phyloP scores from a whole-genome alignment of 2,888 invertebrate species.

The Netelia melanura region DNA sequence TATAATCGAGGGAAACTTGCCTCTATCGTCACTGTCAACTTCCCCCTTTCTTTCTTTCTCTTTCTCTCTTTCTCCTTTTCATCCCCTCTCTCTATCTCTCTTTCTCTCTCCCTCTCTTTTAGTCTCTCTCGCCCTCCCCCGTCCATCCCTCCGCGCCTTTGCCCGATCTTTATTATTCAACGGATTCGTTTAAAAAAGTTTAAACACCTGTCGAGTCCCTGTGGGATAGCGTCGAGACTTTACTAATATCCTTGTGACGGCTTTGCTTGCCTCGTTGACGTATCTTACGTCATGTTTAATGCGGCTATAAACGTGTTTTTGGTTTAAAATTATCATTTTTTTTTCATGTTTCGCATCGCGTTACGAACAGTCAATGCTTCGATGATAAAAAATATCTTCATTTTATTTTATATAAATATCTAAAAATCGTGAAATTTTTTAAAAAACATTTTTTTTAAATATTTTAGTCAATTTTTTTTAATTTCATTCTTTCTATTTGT shows the following conservation, averaged over 20 bases:
- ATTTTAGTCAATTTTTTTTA: neutral
- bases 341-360: too few relatives aligned
- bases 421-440: too few relatives aligned
- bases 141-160: constrained; percentile 24
- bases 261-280: neutral
- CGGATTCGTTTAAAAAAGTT: constrained; percentile 82
- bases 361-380: too few relatives aligned
- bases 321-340: neutral
- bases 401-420: too few relatives aligned
- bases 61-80: constrained; percentile 61
- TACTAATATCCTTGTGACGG: constrained; percentile 33
- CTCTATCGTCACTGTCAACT: constrained; percentile 82
- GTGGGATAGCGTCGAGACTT: constrained; percentile 53
- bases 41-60: constrained; percentile 49
- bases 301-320: neutral
- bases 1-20: constrained; percentile 82
- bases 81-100: neutral
- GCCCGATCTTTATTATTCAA: constrained; percentile 80
- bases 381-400: too few relatives aligned
- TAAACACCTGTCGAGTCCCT: constrained; percentile 77
- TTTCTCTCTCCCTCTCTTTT: neutral
- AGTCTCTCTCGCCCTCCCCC: neutral
- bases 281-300: neutral
- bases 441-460: too few relatives aligned
- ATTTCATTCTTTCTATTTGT: neutral